Base-by-base conservation (phyloP, 2,113 vertebrate species). In the Falcunculus frontatus region DNA sequence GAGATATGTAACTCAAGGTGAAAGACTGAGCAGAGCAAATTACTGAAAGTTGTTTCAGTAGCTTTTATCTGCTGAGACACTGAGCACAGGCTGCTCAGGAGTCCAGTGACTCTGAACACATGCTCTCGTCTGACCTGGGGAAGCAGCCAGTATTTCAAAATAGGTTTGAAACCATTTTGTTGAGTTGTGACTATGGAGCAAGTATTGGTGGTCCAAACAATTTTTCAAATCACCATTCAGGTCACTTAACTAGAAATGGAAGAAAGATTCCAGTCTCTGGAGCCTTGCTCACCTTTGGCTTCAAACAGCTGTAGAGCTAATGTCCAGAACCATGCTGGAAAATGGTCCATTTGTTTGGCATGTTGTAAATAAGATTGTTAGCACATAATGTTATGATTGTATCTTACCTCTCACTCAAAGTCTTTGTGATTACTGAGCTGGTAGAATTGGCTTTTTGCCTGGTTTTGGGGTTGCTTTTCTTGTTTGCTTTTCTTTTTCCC, bases 261-360 rank as follows among this genome's bases (percentile, higher is more conserved):
- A 32, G 52, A 70, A 67, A 46, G 13, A 27, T 64, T 83, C 35
- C 47, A 41, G 26, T n/a, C 44, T 72, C 39, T 72, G 41, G 37
- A 91, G 52, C 60, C 29, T 75, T 74, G 26, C 41, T 93, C 17
- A 63, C 56, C 64, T 91, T 57, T 85, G 67, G 65, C 49, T 94
- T 81, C 74, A 65, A 13, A 32, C 20, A 87, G 52, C 64, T 91
- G 7, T 78, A 72, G 64, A 93, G 25, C 52, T 70, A 39, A 49
- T 60, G 46, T 52, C 35, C 33, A 78, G 74, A 89, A 52, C 52
- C 15, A 3, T 47, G 78, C 37, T 79, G 75, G 72, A 49, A 87
- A 80, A 60, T 3, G 11, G 53, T 72, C 29, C 13, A 0, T 78
- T 78, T 78, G 30, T 77, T 91, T 82, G 62, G 53, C 32, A 29